Conservation (phyloP, 2,797 vertebrate species). For the Acipenser ruthenus region DNA sequence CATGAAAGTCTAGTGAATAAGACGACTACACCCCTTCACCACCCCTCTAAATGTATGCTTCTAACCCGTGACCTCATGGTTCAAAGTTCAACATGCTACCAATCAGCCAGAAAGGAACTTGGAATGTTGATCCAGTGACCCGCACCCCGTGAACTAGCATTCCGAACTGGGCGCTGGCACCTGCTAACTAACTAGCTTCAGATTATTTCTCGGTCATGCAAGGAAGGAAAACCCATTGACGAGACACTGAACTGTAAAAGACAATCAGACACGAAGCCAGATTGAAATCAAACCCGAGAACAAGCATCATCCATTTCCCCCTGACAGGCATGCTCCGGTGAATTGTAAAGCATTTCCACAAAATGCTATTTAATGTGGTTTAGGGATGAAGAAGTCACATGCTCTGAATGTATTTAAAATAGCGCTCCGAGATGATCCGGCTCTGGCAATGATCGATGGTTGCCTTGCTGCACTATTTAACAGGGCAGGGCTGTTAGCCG, state of each 20-base stretch:
- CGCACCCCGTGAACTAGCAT: too few relatives aligned
- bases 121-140: too few relatives aligned
- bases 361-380: not conserved
- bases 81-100: too few relatives aligned
- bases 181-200: too few relatives aligned
- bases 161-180: too few relatives aligned
- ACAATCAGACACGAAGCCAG: not conserved
- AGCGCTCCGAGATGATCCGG: not conserved
- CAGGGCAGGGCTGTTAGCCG: not conserved
- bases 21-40: too few relatives aligned
- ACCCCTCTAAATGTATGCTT: too few relatives aligned
- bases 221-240: not conserved
- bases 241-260: not conserved
- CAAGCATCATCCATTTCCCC: not conserved
- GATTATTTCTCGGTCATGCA: too few relatives aligned
- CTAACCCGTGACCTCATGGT: too few relatives aligned
- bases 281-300: not conserved
- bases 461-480: not conserved
- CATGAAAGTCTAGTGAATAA: too few relatives aligned
- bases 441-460: not conserved
- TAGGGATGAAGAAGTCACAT: not conserved
- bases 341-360: not conserved
- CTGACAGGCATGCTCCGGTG: not conserved
- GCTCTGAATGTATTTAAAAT: not conserved
- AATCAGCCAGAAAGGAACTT: too few relatives aligned